These are phyloP conservation scores for Eupeodes luniger DNA, from an alignment of 2,888 invertebrate species.

Conservation along the genomic window DNA sequence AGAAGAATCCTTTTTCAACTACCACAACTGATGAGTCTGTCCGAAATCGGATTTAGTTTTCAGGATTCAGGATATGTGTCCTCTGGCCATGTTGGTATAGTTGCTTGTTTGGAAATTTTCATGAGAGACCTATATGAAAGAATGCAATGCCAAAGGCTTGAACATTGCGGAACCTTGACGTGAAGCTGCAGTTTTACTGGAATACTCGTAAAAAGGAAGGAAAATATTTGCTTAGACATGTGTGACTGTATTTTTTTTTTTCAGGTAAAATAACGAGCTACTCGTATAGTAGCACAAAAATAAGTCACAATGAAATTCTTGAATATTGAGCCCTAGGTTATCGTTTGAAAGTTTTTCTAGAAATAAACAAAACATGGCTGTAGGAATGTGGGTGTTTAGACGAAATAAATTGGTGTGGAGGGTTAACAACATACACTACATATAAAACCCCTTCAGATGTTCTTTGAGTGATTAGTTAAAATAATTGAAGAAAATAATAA, in stretches of 20 bases:
- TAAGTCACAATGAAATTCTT: constrained; percentile 15
- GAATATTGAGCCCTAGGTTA: neutral
- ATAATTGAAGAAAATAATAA: too few species aligned
- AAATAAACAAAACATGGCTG: neutral
- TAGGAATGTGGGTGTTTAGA: neutral
- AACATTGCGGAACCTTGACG: constrained; percentile 30
- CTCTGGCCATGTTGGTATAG: constrained; percentile 18
- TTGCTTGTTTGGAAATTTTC: constrained; percentile 30
- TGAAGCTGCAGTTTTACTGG: constrained; percentile 19
- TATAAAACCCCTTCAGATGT: too few species aligned
- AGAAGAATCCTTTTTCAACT: constrained; percentile 52
- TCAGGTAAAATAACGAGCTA: constrained; percentile 24
- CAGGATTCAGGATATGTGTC: constrained; percentile 47
- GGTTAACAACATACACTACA: neutral
- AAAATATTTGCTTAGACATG: constrained; percentile 39
- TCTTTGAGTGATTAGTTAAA: too few species aligned
- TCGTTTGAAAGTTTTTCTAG: neutral
- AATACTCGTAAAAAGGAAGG: neutral
- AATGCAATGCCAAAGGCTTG: constrained; percentile 35
- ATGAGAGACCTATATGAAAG: constrained; percentile 6
- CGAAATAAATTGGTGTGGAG: neutral
- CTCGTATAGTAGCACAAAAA: neutral
- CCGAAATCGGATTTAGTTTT: constrained; percentile 71
- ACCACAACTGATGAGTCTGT: constrained; percentile 70
- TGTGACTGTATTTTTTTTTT: constrained; percentile 31